These are phyloP conservation scores for Smithornis capensis DNA, from an alignment of 2,113 vertebrate genomes.

Conservation along the genomic window DNA sequence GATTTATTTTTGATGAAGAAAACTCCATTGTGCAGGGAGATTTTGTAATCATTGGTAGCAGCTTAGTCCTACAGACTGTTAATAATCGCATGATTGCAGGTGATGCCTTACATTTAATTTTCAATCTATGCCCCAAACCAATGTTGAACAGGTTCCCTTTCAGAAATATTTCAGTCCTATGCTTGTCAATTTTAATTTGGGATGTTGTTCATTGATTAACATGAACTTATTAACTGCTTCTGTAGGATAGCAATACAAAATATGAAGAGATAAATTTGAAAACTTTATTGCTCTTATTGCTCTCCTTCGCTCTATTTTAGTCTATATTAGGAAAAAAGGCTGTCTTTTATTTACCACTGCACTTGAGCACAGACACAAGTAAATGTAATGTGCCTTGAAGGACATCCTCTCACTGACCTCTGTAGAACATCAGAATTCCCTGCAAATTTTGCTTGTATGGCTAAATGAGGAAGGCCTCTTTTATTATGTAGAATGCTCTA, in stretches of 20 bases:
- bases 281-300: neutral
- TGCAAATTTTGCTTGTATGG: neutral
- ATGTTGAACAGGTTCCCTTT: neutral
- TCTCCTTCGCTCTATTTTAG: neutral
- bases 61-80: neutral
- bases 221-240: neutral
- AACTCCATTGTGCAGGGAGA: neutral
- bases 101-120: neutral
- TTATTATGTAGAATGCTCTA: neutral
- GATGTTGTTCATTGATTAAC: neutral
- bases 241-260: neutral
- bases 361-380: neutral
- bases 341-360: neutral
- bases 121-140: neutral
- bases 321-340: neutral
- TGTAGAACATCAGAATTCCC: neutral
- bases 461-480: neutral
- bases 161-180: neutral
- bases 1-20: conserved; percentile 7
- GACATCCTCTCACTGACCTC: neutral
- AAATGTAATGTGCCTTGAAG: neutral
- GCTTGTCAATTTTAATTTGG: neutral
- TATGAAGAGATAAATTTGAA: neutral
- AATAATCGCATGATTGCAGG: neutral
- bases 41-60: neutral